A percentile compares a stretch with the other conserved stretches of the same genome.
Conservation (phyloP, 2,888 invertebrate species). For the Subacronicta megacephala region DNA sequence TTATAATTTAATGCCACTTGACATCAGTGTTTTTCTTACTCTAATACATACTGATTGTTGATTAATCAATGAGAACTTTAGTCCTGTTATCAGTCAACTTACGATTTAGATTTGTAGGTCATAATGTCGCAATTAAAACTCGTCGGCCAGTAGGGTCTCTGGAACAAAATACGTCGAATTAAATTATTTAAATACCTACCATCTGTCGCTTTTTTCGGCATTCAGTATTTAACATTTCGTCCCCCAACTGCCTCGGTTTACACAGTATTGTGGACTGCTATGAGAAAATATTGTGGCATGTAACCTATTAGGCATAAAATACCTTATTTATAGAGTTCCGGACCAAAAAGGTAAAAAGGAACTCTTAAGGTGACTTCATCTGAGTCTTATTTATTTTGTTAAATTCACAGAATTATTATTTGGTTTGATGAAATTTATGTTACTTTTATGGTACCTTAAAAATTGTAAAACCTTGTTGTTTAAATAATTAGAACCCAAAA, state of each 20-base stretch:
- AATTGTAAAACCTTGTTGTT: slow-evolving; percentile 17
- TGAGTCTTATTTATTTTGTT: slow-evolving; percentile 1
- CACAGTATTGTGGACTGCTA: background rate
- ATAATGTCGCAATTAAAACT: slow-evolving; percentile 14
- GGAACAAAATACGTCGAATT: slow-evolving; percentile 5
- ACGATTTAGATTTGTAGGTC: slow-evolving; percentile 21
- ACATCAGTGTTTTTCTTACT: slow-evolving; percentile 4
- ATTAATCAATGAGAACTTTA: slow-evolving; percentile 11
- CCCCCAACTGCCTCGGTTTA: background rate
- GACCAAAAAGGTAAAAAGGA: background rate
- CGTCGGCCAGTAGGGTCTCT: slow-evolving; percentile 3
- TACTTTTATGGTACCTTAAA: slow-evolving; percentile 8
- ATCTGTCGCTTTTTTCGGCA: background rate
- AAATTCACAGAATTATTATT: slow-evolving; percentile 3
- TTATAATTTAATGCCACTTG: slow-evolving; percentile 5
- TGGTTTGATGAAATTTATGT: slow-evolving; percentile 12
- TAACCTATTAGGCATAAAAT: background rate
- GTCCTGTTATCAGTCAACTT: slow-evolving; percentile 9
- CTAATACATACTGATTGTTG: slow-evolving; percentile 3
- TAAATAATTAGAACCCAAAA: slow-evolving; percentile 1
- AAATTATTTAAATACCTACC: slow-evolving; percentile 4
- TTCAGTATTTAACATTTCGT: background rate
- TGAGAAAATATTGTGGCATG: slow-evolving; percentile 1
- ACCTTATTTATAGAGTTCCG: background rate
- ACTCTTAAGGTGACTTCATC: background rate